These are phyloP conservation scores for Sigmodon hispidus DNA, from an alignment of 2,113 vertebrate genomes.

Conservation along the genomic window DNA sequence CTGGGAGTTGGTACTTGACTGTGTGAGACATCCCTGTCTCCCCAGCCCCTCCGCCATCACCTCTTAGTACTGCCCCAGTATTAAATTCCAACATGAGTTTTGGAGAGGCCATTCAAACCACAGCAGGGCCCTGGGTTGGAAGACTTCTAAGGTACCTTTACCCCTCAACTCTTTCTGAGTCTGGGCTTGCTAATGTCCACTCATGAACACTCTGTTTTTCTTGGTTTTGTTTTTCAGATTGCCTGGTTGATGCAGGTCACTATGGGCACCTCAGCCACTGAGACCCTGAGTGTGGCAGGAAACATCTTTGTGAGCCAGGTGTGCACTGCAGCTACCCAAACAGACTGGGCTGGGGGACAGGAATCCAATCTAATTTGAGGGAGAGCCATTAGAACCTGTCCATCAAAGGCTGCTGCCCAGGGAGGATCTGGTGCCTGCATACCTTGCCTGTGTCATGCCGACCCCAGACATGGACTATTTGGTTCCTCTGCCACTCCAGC, in stretches of 20 bases:
- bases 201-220: neutral
- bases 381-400: neutral
- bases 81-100: neutral
- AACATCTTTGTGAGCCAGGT: constrained; percentile 99
- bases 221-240: constrained; percentile 85
- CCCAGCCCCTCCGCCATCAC: neutral
- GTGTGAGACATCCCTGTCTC: no score
- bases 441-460: neutral
- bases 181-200: neutral
- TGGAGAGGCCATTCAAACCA: neutral
- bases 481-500: neutral
- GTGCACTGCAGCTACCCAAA: constrained; percentile 47
- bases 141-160: neutral
- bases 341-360: neutral
- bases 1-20: neutral
- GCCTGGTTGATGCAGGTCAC: constrained; percentile 96
- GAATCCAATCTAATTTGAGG: neutral
- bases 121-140: neutral
- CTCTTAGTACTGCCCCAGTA: neutral
- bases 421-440: neutral
- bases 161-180: neutral
- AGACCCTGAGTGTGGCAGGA: constrained; percentile 95
- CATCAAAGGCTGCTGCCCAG: neutral
- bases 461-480: neutral
- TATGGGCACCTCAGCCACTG: constrained; percentile 93